Evolutionary conservation across 2,113 vertebrate species (phyloP).

Genomic region (Pangasianodon gigas): DNA sequence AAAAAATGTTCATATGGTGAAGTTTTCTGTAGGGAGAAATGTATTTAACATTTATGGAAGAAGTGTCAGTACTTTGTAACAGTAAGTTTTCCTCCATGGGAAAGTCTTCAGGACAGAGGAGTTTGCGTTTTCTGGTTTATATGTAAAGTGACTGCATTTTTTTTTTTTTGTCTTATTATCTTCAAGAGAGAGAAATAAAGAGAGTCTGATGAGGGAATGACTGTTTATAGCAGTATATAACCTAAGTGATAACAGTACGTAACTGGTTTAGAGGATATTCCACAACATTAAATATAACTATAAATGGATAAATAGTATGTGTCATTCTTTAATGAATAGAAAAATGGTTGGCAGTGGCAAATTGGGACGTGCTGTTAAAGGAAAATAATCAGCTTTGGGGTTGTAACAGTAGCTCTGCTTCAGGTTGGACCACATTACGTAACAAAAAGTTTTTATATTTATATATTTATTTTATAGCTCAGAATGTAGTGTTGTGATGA

Average conservation of each 20-base stretch:
- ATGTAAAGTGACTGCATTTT: neutral
- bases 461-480: neutral
- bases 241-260: neutral
- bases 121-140: no score
- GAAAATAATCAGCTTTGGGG: neutral
- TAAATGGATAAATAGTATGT: neutral
- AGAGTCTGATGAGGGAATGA: neutral
- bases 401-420: neutral
- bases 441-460: neutral
- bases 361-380: neutral
- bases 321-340: neutral
- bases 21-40: neutral
- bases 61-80: no score
- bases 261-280: neutral
- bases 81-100: no score
- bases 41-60: neutral
- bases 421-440: neutral
- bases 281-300: neutral
- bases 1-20: no score
- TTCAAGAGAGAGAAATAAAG: neutral
- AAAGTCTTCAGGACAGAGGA: no score
- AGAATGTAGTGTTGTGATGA: neutral
- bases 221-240: neutral
- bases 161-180: neutral
- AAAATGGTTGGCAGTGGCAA: neutral